These are phyloP conservation scores for Ethmia dodecea DNA, from an alignment of 2,888 invertebrate genomes.

Conservation along the genomic window DNA sequence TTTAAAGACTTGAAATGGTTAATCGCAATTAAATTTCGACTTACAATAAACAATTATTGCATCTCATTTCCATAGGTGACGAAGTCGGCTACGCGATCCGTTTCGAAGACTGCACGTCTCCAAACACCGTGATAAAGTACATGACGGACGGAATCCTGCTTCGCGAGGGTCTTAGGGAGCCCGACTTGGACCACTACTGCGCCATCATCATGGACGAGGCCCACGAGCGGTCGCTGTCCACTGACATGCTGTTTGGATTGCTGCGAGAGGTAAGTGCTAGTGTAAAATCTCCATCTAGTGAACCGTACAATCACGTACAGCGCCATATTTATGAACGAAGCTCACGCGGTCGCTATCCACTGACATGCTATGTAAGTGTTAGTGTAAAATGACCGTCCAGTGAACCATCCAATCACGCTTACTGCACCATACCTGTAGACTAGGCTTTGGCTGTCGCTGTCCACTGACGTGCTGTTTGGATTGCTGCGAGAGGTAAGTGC, in stretches of 20 bases:
- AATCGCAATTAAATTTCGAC: too few species aligned
- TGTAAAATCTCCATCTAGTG: too few species aligned
- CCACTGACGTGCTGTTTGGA: conserved; percentile 98
- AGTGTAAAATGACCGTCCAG: too few species aligned
- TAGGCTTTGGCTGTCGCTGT: conserved; percentile 99
- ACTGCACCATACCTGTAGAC: conserved; percentile 99
- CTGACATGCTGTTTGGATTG: conserved; percentile 98
- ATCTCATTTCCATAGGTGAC: conserved; percentile 81
- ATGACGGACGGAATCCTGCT: conserved; percentile 99
- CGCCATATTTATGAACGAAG: too few species aligned
- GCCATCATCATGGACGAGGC: conserved; percentile 99
- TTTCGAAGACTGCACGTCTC: conserved; percentile 99
- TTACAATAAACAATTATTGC: too few species aligned
- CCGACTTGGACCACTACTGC: conserved; percentile 97
- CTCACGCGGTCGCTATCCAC: too few species aligned
- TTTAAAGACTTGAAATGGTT: too few species aligned
- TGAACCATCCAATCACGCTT: too few species aligned
- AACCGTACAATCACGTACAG: too few species aligned
- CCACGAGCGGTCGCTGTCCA: conserved; percentile 97
- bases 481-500: conserved; percentile 90
- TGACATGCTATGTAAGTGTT: too few species aligned
- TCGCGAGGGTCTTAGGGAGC: conserved; percentile 96
- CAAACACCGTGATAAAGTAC: conserved; percentile 95
- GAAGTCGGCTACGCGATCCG: conserved; percentile 99
- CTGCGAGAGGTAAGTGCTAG: conserved; percentile 87